Conservation (phyloP, 1,140 invertebrate genomes). For the Leptinotarsa texana region DNA sequence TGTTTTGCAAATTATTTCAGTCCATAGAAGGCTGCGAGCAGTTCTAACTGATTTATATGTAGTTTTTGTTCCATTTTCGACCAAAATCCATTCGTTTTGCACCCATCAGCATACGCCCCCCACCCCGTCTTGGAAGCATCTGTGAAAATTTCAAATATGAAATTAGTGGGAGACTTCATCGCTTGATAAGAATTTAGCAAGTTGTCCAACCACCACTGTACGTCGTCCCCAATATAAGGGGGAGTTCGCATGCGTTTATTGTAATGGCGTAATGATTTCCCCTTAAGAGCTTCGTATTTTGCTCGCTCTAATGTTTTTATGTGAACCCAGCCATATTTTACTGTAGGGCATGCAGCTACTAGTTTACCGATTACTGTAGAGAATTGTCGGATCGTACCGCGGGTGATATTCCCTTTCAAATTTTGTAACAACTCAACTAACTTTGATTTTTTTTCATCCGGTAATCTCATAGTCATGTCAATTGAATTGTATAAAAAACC, state of each 20-base stretch:
- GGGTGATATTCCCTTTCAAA: background rate
- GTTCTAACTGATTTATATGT: conserved; percentile 45
- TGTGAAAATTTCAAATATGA: conserved; percentile 41
- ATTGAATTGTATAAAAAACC: conserved; percentile 26
- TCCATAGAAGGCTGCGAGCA: conserved; percentile 38
- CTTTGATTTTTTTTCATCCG: conserved; percentile 24
- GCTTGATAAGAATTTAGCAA: background rate
- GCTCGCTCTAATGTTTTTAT: conserved; percentile 39
- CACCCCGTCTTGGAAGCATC: conserved; percentile 47
- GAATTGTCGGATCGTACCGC: conserved; percentile 31
- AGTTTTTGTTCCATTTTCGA: conserved; percentile 24
- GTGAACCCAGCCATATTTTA: conserved; percentile 37
- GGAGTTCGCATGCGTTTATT: background rate
- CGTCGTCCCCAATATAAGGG: background rate
- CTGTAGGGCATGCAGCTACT: conserved; percentile 32
- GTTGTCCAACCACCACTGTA: background rate
- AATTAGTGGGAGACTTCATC: background rate
- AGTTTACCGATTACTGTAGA: conserved; percentile 32
- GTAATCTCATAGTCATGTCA: conserved; percentile 20
- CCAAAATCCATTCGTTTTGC: conserved; percentile 41
- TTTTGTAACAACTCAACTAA: conserved; percentile 3
- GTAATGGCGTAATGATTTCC: background rate
- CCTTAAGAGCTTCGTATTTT: conserved; percentile 33
- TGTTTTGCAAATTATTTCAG: conserved; percentile 45
- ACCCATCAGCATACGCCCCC: conserved; percentile 38